These are phyloP conservation scores for Nyctibius bracteatus DNA, from an alignment of 2,113 vertebrate genomes.

Conservation along the genomic window DNA sequence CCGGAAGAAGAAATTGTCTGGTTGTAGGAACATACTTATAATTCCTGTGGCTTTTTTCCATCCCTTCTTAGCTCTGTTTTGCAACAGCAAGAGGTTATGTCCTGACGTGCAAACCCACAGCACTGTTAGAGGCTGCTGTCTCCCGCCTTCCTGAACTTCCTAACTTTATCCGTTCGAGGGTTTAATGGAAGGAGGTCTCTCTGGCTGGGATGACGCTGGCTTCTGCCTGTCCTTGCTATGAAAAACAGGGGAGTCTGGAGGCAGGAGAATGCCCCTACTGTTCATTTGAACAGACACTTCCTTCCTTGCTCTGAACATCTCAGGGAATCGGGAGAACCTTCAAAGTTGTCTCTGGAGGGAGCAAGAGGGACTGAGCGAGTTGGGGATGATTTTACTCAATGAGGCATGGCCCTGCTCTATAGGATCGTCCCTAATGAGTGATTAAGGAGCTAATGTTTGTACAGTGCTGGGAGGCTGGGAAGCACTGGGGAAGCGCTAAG, in stretches of 20 bases:
- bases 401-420: conserved; percentile 46
- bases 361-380: background rate
- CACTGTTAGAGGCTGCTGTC: rapidly evolving
- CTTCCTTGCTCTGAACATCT: background rate
- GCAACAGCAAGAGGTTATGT: background rate
- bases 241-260: background rate
- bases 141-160: background rate
- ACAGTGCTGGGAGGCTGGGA: conserved; percentile 33
- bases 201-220: rapidly evolving
- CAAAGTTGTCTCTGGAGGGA: background rate
- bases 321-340: background rate
- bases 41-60: background rate
- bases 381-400: conserved; percentile 61
- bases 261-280: rapidly evolving
- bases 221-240: background rate
- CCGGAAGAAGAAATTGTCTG: background rate
- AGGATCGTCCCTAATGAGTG: conserved; percentile 39
- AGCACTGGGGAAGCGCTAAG: conserved; percentile 6
- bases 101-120: background rate
- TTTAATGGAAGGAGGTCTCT: background rate
- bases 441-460: conserved; percentile 60
- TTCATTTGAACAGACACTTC: background rate
- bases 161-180: background rate
- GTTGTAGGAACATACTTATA: background rate
- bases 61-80: background rate